Conservation (phyloP, 2,888 invertebrate genomes). For the Agrochola litura region DNA sequence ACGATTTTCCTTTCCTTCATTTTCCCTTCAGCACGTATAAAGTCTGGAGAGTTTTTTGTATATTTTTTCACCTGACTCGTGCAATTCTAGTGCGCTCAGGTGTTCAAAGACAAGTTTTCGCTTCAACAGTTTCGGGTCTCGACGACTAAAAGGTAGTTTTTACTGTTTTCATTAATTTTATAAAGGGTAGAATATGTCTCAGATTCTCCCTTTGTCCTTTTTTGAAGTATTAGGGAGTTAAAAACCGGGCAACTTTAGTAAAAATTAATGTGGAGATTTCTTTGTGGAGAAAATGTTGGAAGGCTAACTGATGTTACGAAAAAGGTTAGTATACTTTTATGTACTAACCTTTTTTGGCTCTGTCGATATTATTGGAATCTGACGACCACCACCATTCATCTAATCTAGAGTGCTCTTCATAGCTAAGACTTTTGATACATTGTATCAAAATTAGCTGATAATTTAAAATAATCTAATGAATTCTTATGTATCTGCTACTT, state of each 20-base stretch:
- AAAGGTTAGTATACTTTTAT: no score
- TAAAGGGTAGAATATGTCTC: slow-evolving; percentile 17
- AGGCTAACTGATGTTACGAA: not conserved
- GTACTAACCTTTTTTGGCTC: no score
- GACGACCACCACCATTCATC: not conserved
- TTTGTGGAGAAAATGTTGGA: not conserved
- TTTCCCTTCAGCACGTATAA: not conserved
- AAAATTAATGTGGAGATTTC: not conserved
- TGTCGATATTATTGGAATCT: not conserved
- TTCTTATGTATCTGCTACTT: not conserved
- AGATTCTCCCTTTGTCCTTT: slow-evolving; percentile 15
- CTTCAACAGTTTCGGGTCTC: slow-evolving; percentile 50
- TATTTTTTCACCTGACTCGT: slow-evolving; percentile 48
- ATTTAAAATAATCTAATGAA: not conserved
- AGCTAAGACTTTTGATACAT: not conserved
- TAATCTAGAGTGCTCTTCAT: not conserved
- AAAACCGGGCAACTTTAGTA: not conserved
- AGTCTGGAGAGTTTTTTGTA: slow-evolving; percentile 11
- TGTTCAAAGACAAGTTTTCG: slow-evolving; percentile 57
- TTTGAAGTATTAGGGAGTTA: not conserved
- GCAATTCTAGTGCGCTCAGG: slow-evolving; percentile 57
- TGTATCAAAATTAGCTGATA: not conserved
- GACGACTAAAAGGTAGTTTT: slow-evolving; percentile 40
- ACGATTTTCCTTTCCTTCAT: not conserved
- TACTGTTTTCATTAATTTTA: slow-evolving; percentile 54